Percentiles rank a stretch among this genome's conserved stretches.
Conservation (phyloP, 2,888 invertebrate species). For the Leptopilina myrica region DNA sequence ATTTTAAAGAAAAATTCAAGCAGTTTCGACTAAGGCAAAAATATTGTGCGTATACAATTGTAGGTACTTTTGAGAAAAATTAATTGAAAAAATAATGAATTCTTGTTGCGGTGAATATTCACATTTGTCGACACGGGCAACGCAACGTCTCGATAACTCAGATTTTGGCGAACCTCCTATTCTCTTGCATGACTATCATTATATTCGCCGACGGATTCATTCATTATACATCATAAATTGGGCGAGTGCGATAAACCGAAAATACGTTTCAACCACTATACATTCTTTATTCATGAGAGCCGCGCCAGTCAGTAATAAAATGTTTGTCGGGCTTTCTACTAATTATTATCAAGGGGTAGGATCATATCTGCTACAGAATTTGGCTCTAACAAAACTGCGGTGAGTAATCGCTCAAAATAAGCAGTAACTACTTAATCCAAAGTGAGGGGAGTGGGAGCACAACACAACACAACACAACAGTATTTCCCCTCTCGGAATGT, state of each 20-base stretch:
- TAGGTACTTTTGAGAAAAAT: too few species aligned
- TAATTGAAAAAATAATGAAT: too few species aligned
- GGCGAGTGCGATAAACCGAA: slow-evolving; percentile 27
- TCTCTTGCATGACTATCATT: slow-evolving; percentile 26
- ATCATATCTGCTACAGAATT: slow-evolving; percentile 31
- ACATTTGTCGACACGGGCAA: not conserved
- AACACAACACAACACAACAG: not conserved
- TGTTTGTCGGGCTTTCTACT: slow-evolving; percentile 7
- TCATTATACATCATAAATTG: slow-evolving; percentile 29
- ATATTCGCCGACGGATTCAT: slow-evolving; percentile 2
- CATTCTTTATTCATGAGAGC: slow-evolving; percentile 25
- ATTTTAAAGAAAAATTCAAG: too few species aligned
- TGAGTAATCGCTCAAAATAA: slow-evolving; percentile 59
- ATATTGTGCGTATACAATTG: too few species aligned
- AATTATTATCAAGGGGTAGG: slow-evolving; percentile 35
- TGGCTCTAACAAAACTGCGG: slow-evolving; percentile 43
- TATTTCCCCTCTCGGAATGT: not conserved
- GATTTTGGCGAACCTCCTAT: slow-evolving; percentile 25
- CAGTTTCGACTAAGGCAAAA: too few species aligned
- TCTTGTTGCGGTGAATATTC: not conserved
- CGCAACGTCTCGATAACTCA: slow-evolving; percentile 7
- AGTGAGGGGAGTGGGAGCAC: slow-evolving; percentile 6
- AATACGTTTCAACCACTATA: slow-evolving; percentile 20
- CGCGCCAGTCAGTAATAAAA: slow-evolving; percentile 24
- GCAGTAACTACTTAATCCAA: slow-evolving; percentile 60